Evolutionary conservation across 2,113 vertebrate species (phyloP).

Genomic region (Campylorhamphus procurvoides): DNA sequence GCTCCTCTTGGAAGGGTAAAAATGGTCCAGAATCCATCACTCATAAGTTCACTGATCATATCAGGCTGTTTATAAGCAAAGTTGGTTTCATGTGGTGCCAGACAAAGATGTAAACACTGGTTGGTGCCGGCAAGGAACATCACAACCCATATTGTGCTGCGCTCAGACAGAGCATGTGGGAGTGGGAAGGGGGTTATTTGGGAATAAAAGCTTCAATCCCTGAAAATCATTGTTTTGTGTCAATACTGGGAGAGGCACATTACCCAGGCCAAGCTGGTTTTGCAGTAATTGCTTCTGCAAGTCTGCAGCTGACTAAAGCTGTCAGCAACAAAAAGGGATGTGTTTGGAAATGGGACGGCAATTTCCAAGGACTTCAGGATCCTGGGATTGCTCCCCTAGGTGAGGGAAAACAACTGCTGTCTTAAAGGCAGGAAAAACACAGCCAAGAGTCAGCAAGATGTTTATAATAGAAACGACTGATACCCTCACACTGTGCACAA

Average conservation of each 20-base stretch:
- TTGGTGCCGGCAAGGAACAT: not conserved
- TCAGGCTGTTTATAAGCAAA: not conserved
- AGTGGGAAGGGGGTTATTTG: not conserved
- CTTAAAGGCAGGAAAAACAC: not conserved
- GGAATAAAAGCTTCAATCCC: not conserved
- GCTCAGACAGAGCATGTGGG: not conserved
- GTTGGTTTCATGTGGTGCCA: not conserved
- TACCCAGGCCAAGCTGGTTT: not conserved
- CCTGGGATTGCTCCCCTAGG: not conserved
- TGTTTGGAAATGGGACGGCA: not conserved
- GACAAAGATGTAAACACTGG: not conserved
- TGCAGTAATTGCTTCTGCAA: not conserved
- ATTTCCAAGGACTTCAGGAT: not conserved
- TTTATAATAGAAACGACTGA: not conserved
- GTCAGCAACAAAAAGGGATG: not conserved
- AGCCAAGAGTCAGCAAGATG: not conserved
- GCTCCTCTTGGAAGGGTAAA: not conserved
- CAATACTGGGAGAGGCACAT: not conserved
- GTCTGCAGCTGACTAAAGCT: not conserved
- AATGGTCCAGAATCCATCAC: not conserved
- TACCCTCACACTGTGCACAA: not conserved
- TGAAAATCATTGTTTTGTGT: not conserved
- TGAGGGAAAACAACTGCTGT: slow-evolving; percentile 13
- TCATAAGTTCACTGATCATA: not conserved
- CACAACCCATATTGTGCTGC: not conserved